Conservation (phyloP, 2,113 vertebrate genomes). For the Lathamus discolor region DNA sequence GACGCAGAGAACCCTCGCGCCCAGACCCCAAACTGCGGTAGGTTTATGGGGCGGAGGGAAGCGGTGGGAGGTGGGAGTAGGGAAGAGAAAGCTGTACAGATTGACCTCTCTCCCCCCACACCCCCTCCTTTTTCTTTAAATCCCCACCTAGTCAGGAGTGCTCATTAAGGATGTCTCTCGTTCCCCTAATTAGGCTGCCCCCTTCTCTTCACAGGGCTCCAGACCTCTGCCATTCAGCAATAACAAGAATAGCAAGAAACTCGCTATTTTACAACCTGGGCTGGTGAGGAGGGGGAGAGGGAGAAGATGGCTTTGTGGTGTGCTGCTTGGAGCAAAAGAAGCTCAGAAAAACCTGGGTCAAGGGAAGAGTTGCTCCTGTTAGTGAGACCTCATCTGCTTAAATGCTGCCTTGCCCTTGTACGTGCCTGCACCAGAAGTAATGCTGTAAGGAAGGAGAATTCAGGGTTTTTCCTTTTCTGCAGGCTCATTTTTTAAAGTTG, state of each 20-base stretch:
- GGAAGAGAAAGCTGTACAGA: conserved; percentile 13
- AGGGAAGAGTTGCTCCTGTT: neutral
- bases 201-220: conserved; percentile 51
- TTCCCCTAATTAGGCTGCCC: conserved; percentile 81
- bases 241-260: conserved; percentile 62
- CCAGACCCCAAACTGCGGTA: conserved; percentile 78
- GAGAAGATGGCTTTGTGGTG: conserved; percentile 49
- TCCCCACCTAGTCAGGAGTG: conserved; percentile 50
- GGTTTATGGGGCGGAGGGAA: conserved; percentile 77
- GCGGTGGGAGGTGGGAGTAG: conserved; percentile 67
- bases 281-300: neutral
- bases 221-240: conserved; percentile 51
- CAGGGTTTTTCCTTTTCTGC: neutral
- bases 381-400: neutral
- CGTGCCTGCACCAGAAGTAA: neutral
- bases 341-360: conserved; percentile 5
- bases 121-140: conserved; percentile 75
- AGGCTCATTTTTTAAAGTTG: conserved; percentile 11
- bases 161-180: conserved; percentile 81
- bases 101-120: conserved; percentile 39
- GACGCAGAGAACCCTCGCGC: neutral
- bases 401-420: neutral
- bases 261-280: conserved; percentile 60
- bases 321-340: conserved; percentile 30
- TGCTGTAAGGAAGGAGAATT: neutral